phyloP scores from a whole-genome alignment of 2,797 vertebrate genomes.

The Percopsis omiscomaycus region DNA sequence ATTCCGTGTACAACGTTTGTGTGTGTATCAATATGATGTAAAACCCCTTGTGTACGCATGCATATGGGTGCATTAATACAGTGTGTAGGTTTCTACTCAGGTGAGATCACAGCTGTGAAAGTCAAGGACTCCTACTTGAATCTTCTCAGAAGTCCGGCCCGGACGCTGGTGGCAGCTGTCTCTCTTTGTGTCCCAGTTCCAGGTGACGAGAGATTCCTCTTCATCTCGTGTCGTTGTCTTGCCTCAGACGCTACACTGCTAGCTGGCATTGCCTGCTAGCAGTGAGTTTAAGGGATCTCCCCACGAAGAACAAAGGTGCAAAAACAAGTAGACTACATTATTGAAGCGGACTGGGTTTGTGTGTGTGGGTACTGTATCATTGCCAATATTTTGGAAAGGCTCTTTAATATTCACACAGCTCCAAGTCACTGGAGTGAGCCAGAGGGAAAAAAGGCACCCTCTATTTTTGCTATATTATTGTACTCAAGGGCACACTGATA shows the following conservation, averaged over 20 bases:
- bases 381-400: conserved; percentile 34
- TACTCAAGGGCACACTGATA: conserved; percentile 52
- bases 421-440: conserved; percentile 28
- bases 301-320: conserved; percentile 28
- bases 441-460: conserved; percentile 34
- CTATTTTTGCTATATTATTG: conserved; percentile 56
- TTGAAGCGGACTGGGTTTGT: not conserved
- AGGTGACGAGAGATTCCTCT: conserved; percentile 40
- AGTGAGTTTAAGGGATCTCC: conserved; percentile 20
- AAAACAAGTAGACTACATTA: conserved; percentile 16
- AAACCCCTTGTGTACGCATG: too few relatives aligned
- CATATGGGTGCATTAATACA: too few relatives aligned
- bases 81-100: conserved; percentile 12
- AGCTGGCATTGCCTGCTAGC: conserved; percentile 37
- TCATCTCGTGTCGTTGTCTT: conserved; percentile 53
- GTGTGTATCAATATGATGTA: too few relatives aligned
- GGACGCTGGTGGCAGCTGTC: conserved; percentile 59
- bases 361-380: conserved; percentile 20
- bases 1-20: too few relatives aligned
- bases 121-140: not conserved
- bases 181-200: conserved; percentile 48
- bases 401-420: conserved; percentile 33
- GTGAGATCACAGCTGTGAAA: not conserved
- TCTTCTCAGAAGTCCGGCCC: conserved; percentile 32
- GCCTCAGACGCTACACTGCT: conserved; percentile 40